phyloP scores from a whole-genome alignment of 2,888 invertebrate genomes.

The Drosophila anceps region DNA sequence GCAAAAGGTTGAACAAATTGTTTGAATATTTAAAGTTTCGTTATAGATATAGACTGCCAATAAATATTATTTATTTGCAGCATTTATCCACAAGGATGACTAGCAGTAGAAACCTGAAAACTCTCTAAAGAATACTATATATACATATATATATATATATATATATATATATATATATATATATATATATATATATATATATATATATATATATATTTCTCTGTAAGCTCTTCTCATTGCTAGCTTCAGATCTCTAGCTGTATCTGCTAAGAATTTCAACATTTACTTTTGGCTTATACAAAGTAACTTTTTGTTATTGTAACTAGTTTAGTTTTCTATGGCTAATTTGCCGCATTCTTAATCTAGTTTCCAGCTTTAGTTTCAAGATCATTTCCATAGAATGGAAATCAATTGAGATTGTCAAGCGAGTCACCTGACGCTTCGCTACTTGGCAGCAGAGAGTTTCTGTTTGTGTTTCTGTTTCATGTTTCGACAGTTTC shows the following conservation, averaged over 20 bases:
- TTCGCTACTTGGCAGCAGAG: constrained; percentile 9
- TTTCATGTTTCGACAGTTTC: constrained; percentile 41
- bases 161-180: too few species aligned
- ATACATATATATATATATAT: too few species aligned
- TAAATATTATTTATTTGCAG: neutral
- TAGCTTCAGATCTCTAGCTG: neutral
- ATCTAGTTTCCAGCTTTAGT: constrained; percentile 40
- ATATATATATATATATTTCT: neutral
- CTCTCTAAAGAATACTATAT: neutral
- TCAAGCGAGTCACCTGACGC: constrained; percentile 35
- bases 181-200: too few species aligned
- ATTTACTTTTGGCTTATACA: constrained; percentile 11
- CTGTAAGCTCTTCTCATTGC: neutral
- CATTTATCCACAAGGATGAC: neutral
- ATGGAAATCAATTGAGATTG: constrained; percentile 31
- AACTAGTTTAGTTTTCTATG: constrained; percentile 14
- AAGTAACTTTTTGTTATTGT: constrained; percentile 7
- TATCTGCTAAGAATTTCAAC: neutral
- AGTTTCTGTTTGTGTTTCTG: constrained; percentile 3
- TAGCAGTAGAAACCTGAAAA: neutral
- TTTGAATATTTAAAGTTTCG: neutral
- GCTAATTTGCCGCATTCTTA: constrained; percentile 10
- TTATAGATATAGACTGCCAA: neutral
- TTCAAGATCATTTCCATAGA: constrained; percentile 33
- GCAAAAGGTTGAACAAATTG: neutral